Base-by-base conservation (phyloP, 2,797 vertebrate genomes). In the Meriones psammophilus region DNA sequence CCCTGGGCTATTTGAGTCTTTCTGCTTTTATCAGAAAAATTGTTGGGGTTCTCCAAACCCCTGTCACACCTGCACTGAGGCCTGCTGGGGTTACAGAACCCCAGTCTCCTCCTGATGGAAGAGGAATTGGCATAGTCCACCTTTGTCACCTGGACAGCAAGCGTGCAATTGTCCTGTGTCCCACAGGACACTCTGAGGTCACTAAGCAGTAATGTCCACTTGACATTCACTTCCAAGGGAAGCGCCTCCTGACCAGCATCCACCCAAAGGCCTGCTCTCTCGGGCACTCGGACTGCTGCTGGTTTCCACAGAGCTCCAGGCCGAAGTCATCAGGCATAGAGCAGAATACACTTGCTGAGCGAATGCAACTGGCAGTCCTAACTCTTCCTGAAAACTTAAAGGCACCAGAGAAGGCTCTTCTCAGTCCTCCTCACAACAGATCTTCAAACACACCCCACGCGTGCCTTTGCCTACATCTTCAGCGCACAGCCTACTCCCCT, bases 381-480 rank as follows among this genome's bases (percentile, higher is more conserved):
- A 33, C n/a, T 64, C 89, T 39, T 78, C 64, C 1, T 77, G 64
- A 91, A 88, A 85, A 15, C 64, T 39, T 66, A 20, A 58, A 93
- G 81, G 58, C 79, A 22, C 91, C 12, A 20, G 60, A 96, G 91
- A 73, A 93, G 79, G 88, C 91, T 89, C 68, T 71, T 94, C 71
- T 46, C 78, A 74, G 5, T 66, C 91, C 71, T 85, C 80, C 95
- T 90, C 42, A 78, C 93, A 78, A 89, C 15, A 26, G 28, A 74
- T 42, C 84, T 95, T 88, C 62, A 85, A 85, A 89, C 50, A 60
- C 73, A 79, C 24, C 33, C 9, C 0, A 8, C 54, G 80, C 5
- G 18, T 36, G 87, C 64, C 8, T 79, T 60, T 71, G 78, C 22
- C 81, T 14, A 2, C 60, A 50, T 78, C 88, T 68, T 56, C 30